Conservation (phyloP, 2,797 vertebrate species). For the Paramormyrops hopkinsi region DNA sequence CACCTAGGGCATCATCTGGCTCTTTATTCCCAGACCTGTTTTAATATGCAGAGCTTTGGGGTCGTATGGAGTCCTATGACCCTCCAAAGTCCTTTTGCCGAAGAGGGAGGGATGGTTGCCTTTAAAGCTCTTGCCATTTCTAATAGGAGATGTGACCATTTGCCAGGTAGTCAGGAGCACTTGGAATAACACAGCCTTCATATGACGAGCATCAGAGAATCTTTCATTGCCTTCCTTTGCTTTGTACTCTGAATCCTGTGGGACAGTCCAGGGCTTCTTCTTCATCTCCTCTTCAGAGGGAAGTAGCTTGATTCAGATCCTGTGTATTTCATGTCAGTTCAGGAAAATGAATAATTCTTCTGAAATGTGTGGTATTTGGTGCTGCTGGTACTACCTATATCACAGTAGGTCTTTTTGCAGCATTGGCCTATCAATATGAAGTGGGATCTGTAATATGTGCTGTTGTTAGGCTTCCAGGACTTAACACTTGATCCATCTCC, state of each 20-base stretch:
- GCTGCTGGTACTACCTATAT: not conserved
- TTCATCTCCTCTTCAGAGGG: not conserved
- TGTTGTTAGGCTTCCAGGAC: not conserved
- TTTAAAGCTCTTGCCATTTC: not conserved
- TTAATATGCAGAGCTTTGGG: not conserved
- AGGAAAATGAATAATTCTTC: not conserved
- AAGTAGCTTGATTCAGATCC: not conserved
- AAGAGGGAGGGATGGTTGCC: not conserved
- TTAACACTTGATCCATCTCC: not conserved
- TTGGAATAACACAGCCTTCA: not conserved
- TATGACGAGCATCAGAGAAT: not conserved
- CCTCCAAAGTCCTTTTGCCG: not conserved
- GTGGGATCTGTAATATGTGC: not conserved
- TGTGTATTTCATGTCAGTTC: not conserved
- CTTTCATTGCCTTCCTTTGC: not conserved
- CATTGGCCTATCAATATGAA: not conserved
- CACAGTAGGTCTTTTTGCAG: not conserved
- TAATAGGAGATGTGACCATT: not conserved
- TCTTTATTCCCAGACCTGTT: not conserved
- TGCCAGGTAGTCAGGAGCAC: not conserved
- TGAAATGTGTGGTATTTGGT: not conserved
- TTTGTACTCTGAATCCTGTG: not conserved
- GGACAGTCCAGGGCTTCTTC: not conserved
- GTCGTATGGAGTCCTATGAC: not conserved
- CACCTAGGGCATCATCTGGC: not conserved